These are phyloP conservation scores for Otocyon megalotis DNA, from an alignment of 2,113 vertebrate genomes.

Conservation along the genomic window DNA sequence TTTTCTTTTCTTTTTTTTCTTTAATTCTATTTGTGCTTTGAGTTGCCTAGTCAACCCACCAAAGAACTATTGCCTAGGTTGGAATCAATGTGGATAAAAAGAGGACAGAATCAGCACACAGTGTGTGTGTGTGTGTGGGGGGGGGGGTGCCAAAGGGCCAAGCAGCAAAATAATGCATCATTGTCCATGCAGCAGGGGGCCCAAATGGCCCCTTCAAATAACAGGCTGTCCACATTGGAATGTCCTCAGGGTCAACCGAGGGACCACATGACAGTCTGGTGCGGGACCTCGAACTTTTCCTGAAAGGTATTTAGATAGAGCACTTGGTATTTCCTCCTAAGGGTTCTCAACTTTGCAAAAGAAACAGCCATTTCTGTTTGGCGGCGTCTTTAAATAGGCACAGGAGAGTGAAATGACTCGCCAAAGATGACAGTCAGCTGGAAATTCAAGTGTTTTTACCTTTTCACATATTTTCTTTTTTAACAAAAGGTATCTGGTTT, in stretches of 20 bases:
- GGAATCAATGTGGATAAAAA: neutral
- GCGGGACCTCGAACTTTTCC: neutral
- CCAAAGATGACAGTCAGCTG: neutral
- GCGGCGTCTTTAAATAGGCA: neutral
- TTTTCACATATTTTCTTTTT: neutral
- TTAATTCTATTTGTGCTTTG: neutral
- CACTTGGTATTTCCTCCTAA: neutral
- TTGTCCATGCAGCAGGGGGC: too few relatives aligned
- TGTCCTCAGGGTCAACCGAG: neutral
- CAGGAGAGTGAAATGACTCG: neutral
- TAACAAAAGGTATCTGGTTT: neutral
- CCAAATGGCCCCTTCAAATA: neutral
- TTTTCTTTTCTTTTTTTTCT: neutral
- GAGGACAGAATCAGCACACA: fast-evolving
- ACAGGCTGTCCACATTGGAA: neutral
- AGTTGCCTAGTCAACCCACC: neutral
- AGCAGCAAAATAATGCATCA: fast-evolving
- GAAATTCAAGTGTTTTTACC: constrained; percentile 36
- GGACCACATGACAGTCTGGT: neutral
- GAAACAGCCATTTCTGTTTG: neutral
- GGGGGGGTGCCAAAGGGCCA: neutral
- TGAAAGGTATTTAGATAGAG: neutral
- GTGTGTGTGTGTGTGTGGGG: too few relatives aligned
- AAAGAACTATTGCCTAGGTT: neutral
- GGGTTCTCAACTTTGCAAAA: neutral